Conservation (phyloP, 2,113 vertebrate species). For the Podiceps cristatus region DNA sequence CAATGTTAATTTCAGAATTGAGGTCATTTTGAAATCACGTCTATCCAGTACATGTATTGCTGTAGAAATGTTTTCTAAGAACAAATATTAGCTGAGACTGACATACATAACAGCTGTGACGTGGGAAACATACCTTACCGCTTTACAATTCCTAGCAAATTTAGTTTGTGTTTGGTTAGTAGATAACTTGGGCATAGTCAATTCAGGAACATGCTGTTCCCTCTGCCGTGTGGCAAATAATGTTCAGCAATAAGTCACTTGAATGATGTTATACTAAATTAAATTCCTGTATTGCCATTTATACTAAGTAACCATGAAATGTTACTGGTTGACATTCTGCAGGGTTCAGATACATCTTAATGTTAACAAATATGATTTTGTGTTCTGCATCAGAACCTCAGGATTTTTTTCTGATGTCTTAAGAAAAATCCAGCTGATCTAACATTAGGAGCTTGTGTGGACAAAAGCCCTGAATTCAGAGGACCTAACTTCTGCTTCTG, state of each 20-base stretch:
- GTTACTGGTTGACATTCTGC: not conserved
- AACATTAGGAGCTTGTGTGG: not conserved
- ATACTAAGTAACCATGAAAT: not conserved
- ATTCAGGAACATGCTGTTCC: not conserved
- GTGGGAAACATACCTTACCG: not conserved
- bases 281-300: not conserved
- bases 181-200: not conserved
- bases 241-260: not conserved
- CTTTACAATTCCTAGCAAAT: not conserved
- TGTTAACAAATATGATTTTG: not conserved
- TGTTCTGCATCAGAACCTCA: not conserved
- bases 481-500: not conserved
- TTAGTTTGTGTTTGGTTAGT: not conserved
- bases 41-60: not conserved
- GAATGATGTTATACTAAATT: not conserved
- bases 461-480: not conserved
- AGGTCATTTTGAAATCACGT: not conserved
- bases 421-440: not conserved
- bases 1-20: not conserved
- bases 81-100: not conserved
- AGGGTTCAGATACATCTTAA: not conserved
- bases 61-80: not conserved
- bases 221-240: not conserved
- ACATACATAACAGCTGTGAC: not conserved
- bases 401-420: not conserved